phyloP scores from a whole-genome alignment of 2,888 invertebrate species.

The Philonicus albiceps region DNA sequence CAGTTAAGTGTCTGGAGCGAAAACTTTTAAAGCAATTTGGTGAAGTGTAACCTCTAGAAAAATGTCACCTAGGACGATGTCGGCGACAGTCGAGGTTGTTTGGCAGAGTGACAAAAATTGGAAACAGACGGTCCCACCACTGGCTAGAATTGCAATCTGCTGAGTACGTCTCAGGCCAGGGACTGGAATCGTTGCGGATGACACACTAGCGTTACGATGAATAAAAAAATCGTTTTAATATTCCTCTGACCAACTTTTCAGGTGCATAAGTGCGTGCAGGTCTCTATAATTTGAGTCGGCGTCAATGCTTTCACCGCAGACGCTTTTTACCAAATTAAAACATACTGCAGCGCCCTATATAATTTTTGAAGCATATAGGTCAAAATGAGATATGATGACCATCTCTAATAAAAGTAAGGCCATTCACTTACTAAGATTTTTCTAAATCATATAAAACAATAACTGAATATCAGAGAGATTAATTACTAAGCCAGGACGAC shows the following conservation, averaged over 20 bases:
- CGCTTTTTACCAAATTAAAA: neutral
- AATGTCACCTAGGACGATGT: conserved; percentile 27
- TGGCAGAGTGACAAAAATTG: conserved; percentile 30
- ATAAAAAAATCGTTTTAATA: neutral
- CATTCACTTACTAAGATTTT: too few species aligned
- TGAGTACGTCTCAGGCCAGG: neutral
- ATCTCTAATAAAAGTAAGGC: too few species aligned
- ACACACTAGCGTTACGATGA: neutral
- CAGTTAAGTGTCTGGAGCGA: neutral
- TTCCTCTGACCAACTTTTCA: neutral
- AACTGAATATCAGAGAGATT: too few species aligned
- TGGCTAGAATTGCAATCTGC: neutral
- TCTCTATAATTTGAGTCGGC: neutral
- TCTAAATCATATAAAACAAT: too few species aligned
- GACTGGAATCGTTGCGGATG: neutral
- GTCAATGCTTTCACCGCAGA: neutral
- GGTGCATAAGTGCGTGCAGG: neutral
- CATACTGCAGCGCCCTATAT: neutral
- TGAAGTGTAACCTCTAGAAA: conserved; percentile 27
- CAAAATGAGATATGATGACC: neutral
- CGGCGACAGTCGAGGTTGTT: conserved; percentile 23
- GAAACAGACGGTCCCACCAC: neutral
- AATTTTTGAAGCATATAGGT: neutral
- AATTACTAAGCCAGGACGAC: too few species aligned
- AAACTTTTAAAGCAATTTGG: conserved; percentile 13